Percentiles rank a stretch among this genome's conserved stretches.
Evolutionary conservation across 2,797 vertebrate genomes (phyloP).

Genomic region (Naso thynnoides): DNA sequence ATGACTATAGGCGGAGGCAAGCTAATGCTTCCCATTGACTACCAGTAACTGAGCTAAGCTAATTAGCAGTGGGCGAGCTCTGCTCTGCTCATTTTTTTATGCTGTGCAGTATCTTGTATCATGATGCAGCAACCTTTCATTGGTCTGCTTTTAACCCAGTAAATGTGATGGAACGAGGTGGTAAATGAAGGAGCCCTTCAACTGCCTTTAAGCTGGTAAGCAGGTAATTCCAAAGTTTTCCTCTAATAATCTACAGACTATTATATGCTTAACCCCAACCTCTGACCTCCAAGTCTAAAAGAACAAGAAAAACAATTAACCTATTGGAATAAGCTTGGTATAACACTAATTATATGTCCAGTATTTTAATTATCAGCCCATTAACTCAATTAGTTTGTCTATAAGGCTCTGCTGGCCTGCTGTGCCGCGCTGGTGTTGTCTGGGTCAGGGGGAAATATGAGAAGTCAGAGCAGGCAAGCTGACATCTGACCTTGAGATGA

Average conservation of each 20-base stretch:
- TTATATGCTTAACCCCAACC: slow-evolving; percentile 29
- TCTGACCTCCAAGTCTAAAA: slow-evolving; percentile 25
- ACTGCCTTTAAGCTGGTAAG: slow-evolving; percentile 20
- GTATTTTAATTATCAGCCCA: slow-evolving; percentile 37
- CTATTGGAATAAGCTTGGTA: slow-evolving; percentile 18
- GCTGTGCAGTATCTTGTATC: not conserved
- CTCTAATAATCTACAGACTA: slow-evolving; percentile 1
- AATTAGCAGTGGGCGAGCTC: no score
- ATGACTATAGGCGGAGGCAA: no score
- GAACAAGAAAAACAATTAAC: slow-evolving; percentile 50
- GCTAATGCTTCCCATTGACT: no score
- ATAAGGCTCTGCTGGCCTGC: not conserved
- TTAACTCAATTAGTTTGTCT: slow-evolving; percentile 30
- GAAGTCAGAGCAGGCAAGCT: slow-evolving; percentile 13
- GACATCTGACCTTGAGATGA: slow-evolving; percentile 91
- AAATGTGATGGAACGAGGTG: not conserved
- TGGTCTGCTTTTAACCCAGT: not conserved
- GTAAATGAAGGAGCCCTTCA: slow-evolving; percentile 23
- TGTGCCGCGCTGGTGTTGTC: slow-evolving; percentile 1
- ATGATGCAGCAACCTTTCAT: not conserved
- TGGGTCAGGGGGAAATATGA: slow-evolving; percentile 5
- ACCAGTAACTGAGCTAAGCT: no score
- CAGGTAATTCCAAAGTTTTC: not conserved
- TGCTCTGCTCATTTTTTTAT: no score
- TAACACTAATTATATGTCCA: slow-evolving; percentile 39